phyloP scores from a whole-genome alignment of 1,140 invertebrate species.

The Drepana arcuata region DNA sequence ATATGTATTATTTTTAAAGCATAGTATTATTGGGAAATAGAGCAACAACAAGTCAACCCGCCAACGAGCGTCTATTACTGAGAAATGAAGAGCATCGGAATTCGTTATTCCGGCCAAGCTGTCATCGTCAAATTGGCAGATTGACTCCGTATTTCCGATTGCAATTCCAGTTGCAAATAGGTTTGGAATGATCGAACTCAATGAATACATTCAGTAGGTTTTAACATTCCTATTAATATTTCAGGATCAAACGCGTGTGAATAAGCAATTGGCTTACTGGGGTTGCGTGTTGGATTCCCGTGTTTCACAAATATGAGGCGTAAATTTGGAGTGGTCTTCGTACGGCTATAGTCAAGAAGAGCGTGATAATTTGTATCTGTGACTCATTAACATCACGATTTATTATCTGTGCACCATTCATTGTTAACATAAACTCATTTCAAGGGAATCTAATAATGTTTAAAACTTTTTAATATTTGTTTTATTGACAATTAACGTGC shows the following conservation, averaged over 20 bases:
- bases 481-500: too few species aligned
- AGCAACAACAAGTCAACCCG: neutral
- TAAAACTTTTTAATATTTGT: too few species aligned
- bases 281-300: neutral
- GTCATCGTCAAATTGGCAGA: slow-evolving; percentile 48
- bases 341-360: neutral
- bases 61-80: neutral
- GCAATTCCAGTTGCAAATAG: slow-evolving; percentile 29
- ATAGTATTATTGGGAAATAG: too few species aligned
- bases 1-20: too few species aligned
- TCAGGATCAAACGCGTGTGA: too few species aligned
- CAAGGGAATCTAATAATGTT: too few species aligned
- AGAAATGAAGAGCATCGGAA: slow-evolving; percentile 16
- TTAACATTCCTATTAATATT: too few species aligned
- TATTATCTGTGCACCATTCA: too few species aligned
- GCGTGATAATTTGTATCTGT: too few species aligned
- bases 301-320: neutral
- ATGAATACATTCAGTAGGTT: neutral
- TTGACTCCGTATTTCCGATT: slow-evolving; percentile 58
- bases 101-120: slow-evolving; percentile 34
- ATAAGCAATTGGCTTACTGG: neutral
- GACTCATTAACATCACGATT: too few species aligned
- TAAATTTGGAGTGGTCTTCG: neutral
- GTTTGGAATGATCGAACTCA: neutral
- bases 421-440: too few species aligned